These are phyloP conservation scores for Diplazon laetatorius DNA, from an alignment of 2,888 invertebrate genomes.

Conservation along the genomic window DNA sequence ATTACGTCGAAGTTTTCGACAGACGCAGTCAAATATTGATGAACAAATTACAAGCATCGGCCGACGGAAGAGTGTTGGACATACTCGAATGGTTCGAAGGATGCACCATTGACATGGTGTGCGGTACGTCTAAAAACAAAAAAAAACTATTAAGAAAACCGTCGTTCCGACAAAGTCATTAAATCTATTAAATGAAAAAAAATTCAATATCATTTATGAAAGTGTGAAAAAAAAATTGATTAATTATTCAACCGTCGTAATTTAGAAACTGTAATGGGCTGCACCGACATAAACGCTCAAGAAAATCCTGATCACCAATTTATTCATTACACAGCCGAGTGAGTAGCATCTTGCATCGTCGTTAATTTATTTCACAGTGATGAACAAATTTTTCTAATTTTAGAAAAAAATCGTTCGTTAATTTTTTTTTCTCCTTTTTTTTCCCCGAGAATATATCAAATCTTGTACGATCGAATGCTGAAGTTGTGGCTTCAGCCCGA, in stretches of 20 bases:
- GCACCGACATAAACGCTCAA: conserved; percentile 49
- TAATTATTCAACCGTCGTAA: neutral
- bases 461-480: conserved; percentile 65
- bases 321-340: conserved; percentile 57
- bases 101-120: conserved; percentile 63
- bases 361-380: neutral
- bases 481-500: conserved; percentile 69
- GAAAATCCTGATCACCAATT: conserved; percentile 57
- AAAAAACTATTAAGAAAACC: neutral
- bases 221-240: neutral
- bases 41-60: conserved; percentile 50
- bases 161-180: neutral
- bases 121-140: conserved; percentile 56
- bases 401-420: too few relatives aligned
- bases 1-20: conserved; percentile 60
- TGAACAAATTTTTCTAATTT: too few relatives aligned
- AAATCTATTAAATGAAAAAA: too few relatives aligned
- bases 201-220: too few relatives aligned
- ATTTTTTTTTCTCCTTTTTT: neutral
- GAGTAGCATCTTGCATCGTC: conserved; percentile 35
- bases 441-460: conserved; percentile 66
- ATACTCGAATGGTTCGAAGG: conserved; percentile 54
- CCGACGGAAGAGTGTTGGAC: conserved; percentile 62
- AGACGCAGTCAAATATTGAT: conserved; percentile 55
- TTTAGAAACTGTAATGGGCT: conserved; percentile 65